phyloP scores from a whole-genome alignment of 2,797 vertebrate species.

The Sitta carolinensis region DNA sequence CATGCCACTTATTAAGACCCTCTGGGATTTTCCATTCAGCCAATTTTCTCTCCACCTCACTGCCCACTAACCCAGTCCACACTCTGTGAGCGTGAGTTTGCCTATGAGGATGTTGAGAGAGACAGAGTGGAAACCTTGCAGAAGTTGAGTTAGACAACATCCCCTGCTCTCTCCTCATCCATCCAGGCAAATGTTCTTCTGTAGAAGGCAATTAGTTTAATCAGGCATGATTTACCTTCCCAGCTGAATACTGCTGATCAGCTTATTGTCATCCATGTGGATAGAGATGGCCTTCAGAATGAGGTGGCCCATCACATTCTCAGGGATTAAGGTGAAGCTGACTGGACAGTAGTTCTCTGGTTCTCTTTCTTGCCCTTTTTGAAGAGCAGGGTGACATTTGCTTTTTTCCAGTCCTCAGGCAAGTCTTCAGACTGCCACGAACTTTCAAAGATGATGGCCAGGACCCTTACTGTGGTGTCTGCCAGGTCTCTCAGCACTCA shows the following conservation, averaged over 20 bases:
- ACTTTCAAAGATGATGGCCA: neutral
- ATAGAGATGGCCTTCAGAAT: neutral
- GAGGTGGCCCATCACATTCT: neutral
- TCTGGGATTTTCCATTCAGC: neutral
- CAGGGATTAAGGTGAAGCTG: too few species aligned
- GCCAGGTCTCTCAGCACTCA: neutral
- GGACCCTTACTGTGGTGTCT: neutral
- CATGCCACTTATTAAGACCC: too few species aligned
- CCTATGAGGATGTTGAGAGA: neutral
- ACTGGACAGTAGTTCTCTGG: neutral
- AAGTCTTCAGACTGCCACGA: neutral
- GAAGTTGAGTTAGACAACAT: neutral
- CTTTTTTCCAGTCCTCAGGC: neutral
- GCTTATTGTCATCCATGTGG: fast-evolving
- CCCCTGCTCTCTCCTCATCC: neutral
- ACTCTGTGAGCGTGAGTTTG: neutral
- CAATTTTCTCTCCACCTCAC: neutral
- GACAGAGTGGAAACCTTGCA: neutral
- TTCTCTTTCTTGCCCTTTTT: neutral
- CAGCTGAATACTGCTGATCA: neutral
- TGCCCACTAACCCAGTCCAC: neutral
- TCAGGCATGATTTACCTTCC: neutral
- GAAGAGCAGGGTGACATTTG: neutral
- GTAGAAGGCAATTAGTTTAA: neutral
- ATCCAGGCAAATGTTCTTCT: neutral